These are phyloP conservation scores for Cotesia chilonis DNA, from an alignment of 1,140 invertebrate genomes.

Conservation along the genomic window DNA sequence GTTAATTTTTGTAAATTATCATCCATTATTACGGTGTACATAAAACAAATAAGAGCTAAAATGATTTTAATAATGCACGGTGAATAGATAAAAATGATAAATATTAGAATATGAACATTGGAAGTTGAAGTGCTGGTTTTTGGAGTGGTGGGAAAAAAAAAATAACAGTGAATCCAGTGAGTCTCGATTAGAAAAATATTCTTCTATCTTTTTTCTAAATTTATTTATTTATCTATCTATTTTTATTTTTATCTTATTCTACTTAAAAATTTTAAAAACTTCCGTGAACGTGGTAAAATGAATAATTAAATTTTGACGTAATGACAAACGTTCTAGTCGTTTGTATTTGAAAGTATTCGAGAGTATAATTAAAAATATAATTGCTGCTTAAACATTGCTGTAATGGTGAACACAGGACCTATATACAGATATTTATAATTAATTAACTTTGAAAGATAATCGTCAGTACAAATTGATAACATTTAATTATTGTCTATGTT, in stretches of 20 bases:
- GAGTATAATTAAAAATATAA: conserved; percentile 39
- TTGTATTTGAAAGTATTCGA: conserved; percentile 45
- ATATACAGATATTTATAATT: conserved; percentile 19
- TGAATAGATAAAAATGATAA: conserved; percentile 33
- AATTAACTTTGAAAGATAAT: neutral
- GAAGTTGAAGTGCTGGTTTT: conserved; percentile 42
- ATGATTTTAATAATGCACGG: conserved; percentile 10
- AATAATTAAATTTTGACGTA: neutral
- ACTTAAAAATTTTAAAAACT: too few relatives aligned
- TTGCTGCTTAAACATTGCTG: conserved; percentile 58
- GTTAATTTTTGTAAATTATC: conserved; percentile 26
- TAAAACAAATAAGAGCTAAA: conserved; percentile 39
- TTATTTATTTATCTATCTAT: conserved; percentile 31
- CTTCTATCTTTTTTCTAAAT: conserved; percentile 23
- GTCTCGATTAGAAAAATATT: conserved; percentile 43
- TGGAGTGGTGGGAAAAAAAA: conserved; percentile 55
- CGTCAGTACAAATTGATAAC: neutral
- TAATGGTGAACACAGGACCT: conserved; percentile 66
- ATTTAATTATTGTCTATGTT: conserved; percentile 8
- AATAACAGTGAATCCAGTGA: conserved; percentile 47
- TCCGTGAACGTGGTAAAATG: too few relatives aligned
- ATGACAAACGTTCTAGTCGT: conserved; percentile 41
- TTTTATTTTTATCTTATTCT: conserved; percentile 13
- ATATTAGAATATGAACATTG: conserved; percentile 32
- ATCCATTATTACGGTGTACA: conserved; percentile 48